These are phyloP conservation scores for Rotaria socialis DNA, from an alignment of 2,888 invertebrate genomes.

Conservation along the genomic window DNA sequence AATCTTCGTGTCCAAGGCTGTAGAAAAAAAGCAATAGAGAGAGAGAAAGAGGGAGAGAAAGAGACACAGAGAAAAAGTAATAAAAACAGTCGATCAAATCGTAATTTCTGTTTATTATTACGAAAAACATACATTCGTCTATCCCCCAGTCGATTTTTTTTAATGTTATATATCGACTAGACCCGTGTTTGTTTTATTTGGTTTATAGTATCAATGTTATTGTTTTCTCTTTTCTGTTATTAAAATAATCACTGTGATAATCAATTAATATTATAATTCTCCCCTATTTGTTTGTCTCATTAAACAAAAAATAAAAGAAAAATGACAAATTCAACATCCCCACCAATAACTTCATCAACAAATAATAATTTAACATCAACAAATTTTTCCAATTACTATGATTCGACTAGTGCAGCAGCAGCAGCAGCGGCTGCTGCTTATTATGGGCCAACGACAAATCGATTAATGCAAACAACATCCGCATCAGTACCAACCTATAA, in stretches of 20 bases:
- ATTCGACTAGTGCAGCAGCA: conserved; percentile 33
- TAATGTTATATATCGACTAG: neutral
- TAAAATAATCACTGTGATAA: conserved; percentile 15
- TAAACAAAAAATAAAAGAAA: neutral
- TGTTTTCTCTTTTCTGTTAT: neutral
- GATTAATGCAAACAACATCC: conserved; percentile 24
- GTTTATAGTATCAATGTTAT: neutral
- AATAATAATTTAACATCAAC: neutral
- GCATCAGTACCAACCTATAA: neutral
- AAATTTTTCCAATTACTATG: neutral
- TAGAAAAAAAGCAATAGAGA: neutral
- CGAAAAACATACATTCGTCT: conserved; percentile 7
- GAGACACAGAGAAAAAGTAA: neutral
- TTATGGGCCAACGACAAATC: conserved; percentile 26
- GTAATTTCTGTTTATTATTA: conserved; percentile 29
- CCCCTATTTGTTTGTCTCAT: no score
- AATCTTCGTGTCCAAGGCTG: conserved; percentile 32
- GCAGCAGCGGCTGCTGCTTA: conserved; percentile 41
- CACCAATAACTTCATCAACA: conserved; percentile 1
- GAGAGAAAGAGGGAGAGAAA: no score
- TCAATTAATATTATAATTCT: neutral
- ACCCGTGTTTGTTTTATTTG: neutral
- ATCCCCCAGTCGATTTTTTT: neutral
- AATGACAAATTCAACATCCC: conserved; percentile 31
- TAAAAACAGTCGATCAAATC: conserved; percentile 32